Conservation (phyloP, 2,888 invertebrate species). For the Stramonita haemastoma region DNA sequence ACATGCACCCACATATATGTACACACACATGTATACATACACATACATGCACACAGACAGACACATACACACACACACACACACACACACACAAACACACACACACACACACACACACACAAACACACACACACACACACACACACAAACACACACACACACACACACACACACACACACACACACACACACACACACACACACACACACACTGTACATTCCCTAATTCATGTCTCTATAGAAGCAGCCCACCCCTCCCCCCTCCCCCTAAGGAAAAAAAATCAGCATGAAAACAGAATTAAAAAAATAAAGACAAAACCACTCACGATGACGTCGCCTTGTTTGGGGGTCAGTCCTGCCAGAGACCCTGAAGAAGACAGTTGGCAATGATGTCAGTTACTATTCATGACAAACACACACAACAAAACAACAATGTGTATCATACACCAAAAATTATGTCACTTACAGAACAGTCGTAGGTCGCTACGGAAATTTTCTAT, state of each 20-base stretch:
- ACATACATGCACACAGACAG: no score
- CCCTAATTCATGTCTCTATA: neutral
- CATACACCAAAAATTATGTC: neutral
- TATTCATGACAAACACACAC: neutral
- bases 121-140: neutral
- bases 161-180: no score
- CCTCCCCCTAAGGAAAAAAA: neutral
- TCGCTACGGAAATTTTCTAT: no score
- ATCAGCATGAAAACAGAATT: no score
- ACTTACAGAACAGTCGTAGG: no score
- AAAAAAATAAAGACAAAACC: no score
- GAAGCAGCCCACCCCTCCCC: neutral
- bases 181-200: no score
- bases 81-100: neutral
- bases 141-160: no score
- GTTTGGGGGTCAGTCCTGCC: constrained; percentile 87
- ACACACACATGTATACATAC: no score
- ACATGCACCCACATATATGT: no score
- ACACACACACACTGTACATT: neutral
- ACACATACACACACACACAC: no score
- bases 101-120: neutral
- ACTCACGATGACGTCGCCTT: constrained; percentile 89
- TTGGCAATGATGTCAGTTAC: neutral
- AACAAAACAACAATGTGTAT: neutral
- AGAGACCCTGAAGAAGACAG: constrained; percentile 74